Evolutionary conservation across 2,113 vertebrate species (phyloP).

Genomic region (Hystrix brachyura): DNA sequence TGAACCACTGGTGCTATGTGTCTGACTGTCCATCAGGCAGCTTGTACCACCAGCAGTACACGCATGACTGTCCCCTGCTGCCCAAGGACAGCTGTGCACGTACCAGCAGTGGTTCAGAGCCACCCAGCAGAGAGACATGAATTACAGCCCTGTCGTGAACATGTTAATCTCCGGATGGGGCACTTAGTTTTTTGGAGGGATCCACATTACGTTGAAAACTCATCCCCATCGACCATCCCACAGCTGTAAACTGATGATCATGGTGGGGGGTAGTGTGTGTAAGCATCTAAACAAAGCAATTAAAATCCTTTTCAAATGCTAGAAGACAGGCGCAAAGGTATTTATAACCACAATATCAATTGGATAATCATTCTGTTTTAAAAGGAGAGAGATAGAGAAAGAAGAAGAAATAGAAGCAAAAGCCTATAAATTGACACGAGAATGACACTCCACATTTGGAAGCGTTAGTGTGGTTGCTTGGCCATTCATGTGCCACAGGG

Average conservation of each 20-base stretch:
- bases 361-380: neutral
- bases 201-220: neutral
- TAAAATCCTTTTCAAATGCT: neutral
- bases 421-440: neutral
- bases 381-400: neutral
- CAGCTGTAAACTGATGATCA: neutral
- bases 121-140: neutral
- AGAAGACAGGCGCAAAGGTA: neutral
- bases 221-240: neutral
- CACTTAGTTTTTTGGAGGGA: neutral
- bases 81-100: neutral
- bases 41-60: neutral
- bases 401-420: neutral
- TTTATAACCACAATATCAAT: neutral
- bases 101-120: neutral
- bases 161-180: neutral
- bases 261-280: too few species aligned
- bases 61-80: neutral
- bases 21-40: neutral
- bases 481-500: neutral
- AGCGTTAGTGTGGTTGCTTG: fast-evolving
- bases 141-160: neutral
- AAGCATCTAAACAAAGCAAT: neutral
- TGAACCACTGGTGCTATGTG: neutral
- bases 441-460: fast-evolving